Evolutionary conservation across 2,888 invertebrate species (phyloP), one percentile per base, ranked within the genome.

Genomic region (Belgica antarctica): DNA sequence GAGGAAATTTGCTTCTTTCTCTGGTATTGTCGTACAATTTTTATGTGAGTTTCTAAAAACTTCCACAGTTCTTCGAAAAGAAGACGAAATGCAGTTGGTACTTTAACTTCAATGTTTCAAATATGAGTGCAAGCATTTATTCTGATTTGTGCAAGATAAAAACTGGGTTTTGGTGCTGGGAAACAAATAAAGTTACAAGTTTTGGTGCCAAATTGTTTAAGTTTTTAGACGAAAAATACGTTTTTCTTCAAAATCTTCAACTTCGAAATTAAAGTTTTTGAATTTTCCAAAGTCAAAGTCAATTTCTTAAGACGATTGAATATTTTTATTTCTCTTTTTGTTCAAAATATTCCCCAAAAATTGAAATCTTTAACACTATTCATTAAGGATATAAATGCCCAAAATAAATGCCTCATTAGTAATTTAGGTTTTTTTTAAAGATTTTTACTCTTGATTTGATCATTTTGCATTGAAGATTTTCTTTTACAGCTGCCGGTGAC

Each of bases 281-380:
- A 25, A n/a, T 62, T 61, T 19, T 10, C 19, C 34, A n/a, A n/a
- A n/a, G n/a, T 24, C 34, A 34, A 22, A 7, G 52, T 19, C 22
- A 17, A n/a, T 52, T 52, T 22, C 19, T 19, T 27, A 27, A 59
- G 27, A 59, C 22, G 28, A 31, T 3, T 68, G 19, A 46, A 47
- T 31, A 31, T 57, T 66, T 52, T 10, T 22, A 2, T 41, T 41
- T 15, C n/a, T 41, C 41, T 41, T 63, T n/a, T 57, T 68, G 68
- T 68, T 68, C 68, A 68, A 68, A 68, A 68, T 68, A 68, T 68
- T 68, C 68, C 68, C 68, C 68, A 68, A 68, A 68, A 68, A 68
- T 68, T 68, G 46, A 65, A 65, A 65, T 65, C 41, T 63, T 65
- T 47, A n/a, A 41, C 8, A 46, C 10, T 65, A 65, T 46, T 65